These are phyloP conservation scores for Physocephala rufipes DNA, from an alignment of 2,888 invertebrate species.

Conservation along the genomic window DNA sequence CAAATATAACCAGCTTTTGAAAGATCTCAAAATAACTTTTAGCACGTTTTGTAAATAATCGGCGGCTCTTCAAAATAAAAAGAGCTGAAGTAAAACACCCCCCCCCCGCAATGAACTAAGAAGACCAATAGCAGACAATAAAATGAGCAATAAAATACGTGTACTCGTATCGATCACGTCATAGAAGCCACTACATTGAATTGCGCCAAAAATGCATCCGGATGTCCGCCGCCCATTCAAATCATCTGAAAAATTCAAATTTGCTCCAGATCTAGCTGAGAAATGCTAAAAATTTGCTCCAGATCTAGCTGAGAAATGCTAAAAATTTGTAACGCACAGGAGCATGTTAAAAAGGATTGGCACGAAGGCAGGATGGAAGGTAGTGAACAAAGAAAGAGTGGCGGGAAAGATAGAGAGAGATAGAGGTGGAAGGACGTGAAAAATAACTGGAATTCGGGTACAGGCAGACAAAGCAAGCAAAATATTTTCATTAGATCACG, in stretches of 20 bases:
- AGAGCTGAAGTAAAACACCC: background rate
- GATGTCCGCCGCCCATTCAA: slow-evolving; percentile 19
- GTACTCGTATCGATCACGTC: background rate
- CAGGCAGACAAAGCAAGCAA: too few species aligned
- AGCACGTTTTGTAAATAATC: slow-evolving; percentile 29
- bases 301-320: slow-evolving; percentile 3
- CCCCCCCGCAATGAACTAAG: background rate
- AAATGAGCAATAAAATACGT: background rate
- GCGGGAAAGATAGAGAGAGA: background rate
- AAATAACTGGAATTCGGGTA: too few species aligned
- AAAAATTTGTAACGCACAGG: slow-evolving; percentile 18
- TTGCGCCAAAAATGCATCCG: slow-evolving; percentile 12
- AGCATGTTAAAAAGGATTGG: background rate
- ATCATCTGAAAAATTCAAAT: slow-evolving; percentile 21
- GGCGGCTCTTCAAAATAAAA: slow-evolving; percentile 7
- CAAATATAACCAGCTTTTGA: background rate
- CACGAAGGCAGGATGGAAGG: background rate
- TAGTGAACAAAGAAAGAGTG: background rate
- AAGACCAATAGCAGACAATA: background rate
- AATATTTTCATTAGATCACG: background rate
- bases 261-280: too few species aligned
- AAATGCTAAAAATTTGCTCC: slow-evolving; percentile 22
- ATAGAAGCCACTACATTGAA: background rate
- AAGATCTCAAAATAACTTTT: background rate
- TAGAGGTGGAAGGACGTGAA: background rate